Conservation (phyloP, 2,888 invertebrate genomes). For the Napeogenes sylphis region DNA sequence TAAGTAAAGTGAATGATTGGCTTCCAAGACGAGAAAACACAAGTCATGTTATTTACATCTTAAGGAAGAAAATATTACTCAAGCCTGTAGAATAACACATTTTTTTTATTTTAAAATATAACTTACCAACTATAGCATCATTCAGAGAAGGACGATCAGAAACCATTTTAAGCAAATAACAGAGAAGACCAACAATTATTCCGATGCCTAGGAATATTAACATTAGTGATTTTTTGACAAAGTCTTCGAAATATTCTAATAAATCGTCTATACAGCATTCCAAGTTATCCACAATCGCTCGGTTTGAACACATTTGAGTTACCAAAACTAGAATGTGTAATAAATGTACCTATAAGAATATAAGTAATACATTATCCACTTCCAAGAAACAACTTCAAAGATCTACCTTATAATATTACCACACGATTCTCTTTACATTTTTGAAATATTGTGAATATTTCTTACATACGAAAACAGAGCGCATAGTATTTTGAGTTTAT, state of each 20-base stretch:
- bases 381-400: neutral
- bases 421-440: conserved; percentile 68
- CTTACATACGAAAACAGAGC: conserved; percentile 56
- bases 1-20: neutral
- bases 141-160: conserved; percentile 20
- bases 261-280: conserved; percentile 55
- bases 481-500: conserved; percentile 58
- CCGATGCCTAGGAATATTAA: conserved; percentile 46
- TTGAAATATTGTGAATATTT: conserved; percentile 67
- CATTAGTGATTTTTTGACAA: conserved; percentile 51
- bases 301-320: conserved; percentile 47
- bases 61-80: no score
- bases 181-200: conserved; percentile 41
- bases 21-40: no score
- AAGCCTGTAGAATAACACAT: no score
- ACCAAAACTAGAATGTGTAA: conserved; percentile 52
- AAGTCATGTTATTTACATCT: no score
- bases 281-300: conserved; percentile 36
- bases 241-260: conserved; percentile 51
- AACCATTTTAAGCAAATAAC: conserved; percentile 43
- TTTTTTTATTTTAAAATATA: no score
- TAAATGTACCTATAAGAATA: conserved; percentile 56
- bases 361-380: neutral
- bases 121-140: conserved; percentile 21
- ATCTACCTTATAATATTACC: conserved; percentile 37